phyloP scores from a whole-genome alignment of 2,113 vertebrate genomes.

The Charina bottae region DNA sequence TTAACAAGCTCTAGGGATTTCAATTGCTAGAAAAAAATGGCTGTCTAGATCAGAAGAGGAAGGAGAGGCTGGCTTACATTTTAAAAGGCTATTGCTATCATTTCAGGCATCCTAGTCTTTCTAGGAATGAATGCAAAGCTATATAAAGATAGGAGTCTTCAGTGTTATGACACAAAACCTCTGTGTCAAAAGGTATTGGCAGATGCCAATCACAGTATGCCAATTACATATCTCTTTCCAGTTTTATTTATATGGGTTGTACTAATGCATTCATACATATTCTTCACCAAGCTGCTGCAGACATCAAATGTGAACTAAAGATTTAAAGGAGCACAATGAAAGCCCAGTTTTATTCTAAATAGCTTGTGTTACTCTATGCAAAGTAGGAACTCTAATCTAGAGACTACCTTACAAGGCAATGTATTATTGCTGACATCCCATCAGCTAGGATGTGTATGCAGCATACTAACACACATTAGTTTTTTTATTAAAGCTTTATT shows the following conservation, averaged over 20 bases:
- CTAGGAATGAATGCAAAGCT: background rate
- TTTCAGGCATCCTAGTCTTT: background rate
- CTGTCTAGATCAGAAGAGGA: background rate
- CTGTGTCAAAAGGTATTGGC: background rate
- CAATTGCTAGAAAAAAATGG: background rate
- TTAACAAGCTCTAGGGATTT: background rate
- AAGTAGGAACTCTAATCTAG: background rate
- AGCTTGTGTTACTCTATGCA: background rate
- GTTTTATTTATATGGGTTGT: background rate
- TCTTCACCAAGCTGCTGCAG: background rate
- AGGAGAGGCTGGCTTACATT: background rate
- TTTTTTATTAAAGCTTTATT: no score
- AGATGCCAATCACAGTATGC: background rate
- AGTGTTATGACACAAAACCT: background rate
- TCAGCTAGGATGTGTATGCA: no score
- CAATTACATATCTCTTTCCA: background rate
- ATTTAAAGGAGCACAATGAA: background rate
- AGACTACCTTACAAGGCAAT: background rate
- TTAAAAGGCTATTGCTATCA: background rate
- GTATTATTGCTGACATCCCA: no score
- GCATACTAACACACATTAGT: no score
- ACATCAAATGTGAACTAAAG: background rate
- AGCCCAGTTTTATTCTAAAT: background rate
- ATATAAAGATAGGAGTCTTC: background rate
- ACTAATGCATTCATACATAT: background rate